A percentile compares a stretch with the other conserved stretches of the same genome.
phyloP scores from a whole-genome alignment of 2,888 invertebrate species.

The Leucophenga maculata region DNA sequence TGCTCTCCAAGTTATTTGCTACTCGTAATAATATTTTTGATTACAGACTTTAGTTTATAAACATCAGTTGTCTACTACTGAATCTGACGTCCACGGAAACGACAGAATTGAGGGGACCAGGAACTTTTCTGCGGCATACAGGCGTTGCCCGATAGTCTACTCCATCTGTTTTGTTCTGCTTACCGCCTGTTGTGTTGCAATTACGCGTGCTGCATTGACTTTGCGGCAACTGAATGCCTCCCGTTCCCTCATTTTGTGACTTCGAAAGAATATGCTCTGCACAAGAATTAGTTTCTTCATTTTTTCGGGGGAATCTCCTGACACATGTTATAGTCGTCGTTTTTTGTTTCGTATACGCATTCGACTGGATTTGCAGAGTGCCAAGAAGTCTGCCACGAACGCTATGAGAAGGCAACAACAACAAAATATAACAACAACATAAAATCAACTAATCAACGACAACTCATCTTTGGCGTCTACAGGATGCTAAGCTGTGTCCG shows the following conservation, averaged over 20 bases:
- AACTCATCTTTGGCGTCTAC: constrained; percentile 16
- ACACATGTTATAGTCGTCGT: neutral
- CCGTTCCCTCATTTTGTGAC: neutral
- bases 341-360: neutral
- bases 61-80: constrained; percentile 56
- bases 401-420: neutral
- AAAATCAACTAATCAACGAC: constrained; percentile 27
- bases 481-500: neutral
- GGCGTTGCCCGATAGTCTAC: no score
- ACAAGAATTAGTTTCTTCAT: no score
- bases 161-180: neutral
- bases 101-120: no score
- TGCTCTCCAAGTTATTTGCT: constrained; percentile 45
- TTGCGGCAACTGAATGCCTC: no score
- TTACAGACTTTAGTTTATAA: constrained; percentile 73
- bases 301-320: constrained; percentile 15
- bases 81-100: no score
- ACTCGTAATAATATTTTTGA: constrained; percentile 67
- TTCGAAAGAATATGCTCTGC: neutral
- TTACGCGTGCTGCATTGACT: constrained; percentile 56
- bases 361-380: neutral
- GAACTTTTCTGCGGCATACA: no score
- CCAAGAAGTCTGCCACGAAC: constrained; percentile 13
- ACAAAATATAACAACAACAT: constrained; percentile 1
- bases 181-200: constrained; percentile 64